Percentiles rank a stretch among this genome's conserved stretches.
Conservation (phyloP, 2,797 vertebrate genomes). For the Typhlichthys subterraneus region DNA sequence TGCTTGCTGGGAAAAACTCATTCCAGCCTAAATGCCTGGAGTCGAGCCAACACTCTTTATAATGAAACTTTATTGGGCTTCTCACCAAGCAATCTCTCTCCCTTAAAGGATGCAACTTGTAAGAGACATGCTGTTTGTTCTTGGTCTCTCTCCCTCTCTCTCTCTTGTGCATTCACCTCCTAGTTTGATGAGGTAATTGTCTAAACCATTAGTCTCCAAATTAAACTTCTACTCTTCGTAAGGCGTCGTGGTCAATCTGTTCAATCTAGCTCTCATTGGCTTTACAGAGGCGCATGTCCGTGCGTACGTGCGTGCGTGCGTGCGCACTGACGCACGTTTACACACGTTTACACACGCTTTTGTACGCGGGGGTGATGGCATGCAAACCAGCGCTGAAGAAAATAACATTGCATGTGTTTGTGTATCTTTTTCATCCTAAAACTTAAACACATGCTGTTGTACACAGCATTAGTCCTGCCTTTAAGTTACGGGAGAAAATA, state of each 20-base stretch:
- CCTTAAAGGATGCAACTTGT: constrained; percentile 18
- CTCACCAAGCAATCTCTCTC: constrained; percentile 18
- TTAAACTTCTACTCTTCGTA: constrained; percentile 16
- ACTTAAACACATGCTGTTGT: constrained; percentile 16
- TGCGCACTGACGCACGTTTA: background rate
- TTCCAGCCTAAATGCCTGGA: constrained; percentile 48
- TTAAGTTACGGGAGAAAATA: background rate
- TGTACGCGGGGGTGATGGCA: constrained; percentile 8
- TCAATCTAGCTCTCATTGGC: constrained; percentile 12
- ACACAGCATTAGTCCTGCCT: constrained; percentile 4
- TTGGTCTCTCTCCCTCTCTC: constrained; percentile 16
- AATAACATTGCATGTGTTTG: background rate
- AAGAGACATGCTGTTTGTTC: background rate
- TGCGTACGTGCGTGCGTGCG: constrained; percentile 10
- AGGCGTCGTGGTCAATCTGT: constrained; percentile 2
- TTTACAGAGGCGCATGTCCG: background rate
- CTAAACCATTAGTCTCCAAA: constrained; percentile 12
- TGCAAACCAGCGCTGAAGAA: constrained; percentile 14
- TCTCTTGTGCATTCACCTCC: constrained; percentile 4
- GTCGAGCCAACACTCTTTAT: constrained; percentile 33
- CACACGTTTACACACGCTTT: background rate
- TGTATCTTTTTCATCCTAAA: constrained; percentile 1
- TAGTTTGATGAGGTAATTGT: constrained; percentile 33
- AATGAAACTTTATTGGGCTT: constrained; percentile 14
- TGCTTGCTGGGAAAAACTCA: constrained; percentile 42